Evolutionary conservation across 2,113 vertebrate genomes (phyloP).

Genomic region (Acanthisitta chloris): DNA sequence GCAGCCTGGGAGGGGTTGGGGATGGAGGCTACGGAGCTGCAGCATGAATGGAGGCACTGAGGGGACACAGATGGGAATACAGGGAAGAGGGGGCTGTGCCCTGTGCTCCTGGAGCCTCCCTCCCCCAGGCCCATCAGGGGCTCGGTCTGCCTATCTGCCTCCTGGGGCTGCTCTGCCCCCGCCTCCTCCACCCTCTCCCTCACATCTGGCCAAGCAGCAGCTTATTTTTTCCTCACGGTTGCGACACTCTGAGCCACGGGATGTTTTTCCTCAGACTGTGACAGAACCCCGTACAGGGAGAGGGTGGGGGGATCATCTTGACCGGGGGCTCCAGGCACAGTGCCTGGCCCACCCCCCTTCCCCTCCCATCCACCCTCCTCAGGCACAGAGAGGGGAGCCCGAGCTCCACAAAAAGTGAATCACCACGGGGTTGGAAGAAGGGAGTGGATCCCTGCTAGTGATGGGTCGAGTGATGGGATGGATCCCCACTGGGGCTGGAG

Average conservation of each 20-base stretch:
- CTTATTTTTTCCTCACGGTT: not conserved
- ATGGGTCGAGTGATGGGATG: no score
- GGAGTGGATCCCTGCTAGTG: not conserved
- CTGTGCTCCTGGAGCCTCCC: not conserved
- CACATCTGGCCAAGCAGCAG: not conserved
- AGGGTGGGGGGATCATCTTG: not conserved
- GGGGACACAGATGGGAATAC: not conserved
- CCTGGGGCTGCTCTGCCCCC: not conserved
- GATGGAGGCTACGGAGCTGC: not conserved
- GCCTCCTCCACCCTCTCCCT: not conserved
- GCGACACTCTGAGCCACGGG: not conserved
- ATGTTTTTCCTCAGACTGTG: not conserved
- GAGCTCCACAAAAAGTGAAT: fast-evolving
- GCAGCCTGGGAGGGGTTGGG: fast-evolving
- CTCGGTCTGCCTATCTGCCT: not conserved
- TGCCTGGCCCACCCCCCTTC: fast-evolving
- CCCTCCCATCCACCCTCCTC: not conserved
- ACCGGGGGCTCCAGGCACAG: fast-evolving
- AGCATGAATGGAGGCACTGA: not conserved
- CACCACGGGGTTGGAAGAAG: not conserved
- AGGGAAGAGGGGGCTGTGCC: not conserved
- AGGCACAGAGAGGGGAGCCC: fast-evolving
- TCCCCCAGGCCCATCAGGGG: fast-evolving
- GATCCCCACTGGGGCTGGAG: not conserved
- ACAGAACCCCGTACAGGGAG: fast-evolving